These are phyloP conservation scores for Scytalopus superciliaris DNA, from an alignment of 2,113 vertebrate species.

Conservation along the genomic window DNA sequence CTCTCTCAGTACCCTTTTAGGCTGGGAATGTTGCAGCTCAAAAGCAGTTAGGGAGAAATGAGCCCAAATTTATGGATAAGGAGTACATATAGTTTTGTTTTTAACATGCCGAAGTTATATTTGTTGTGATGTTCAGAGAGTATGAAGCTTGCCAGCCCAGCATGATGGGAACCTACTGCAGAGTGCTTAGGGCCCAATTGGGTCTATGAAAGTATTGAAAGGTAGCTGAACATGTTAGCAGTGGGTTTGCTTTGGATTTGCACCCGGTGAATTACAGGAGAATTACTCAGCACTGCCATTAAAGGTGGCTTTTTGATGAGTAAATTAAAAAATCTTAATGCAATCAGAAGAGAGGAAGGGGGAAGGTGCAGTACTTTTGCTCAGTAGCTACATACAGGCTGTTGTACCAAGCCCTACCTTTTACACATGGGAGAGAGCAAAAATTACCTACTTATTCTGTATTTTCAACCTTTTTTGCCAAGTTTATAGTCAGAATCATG, in stretches of 20 bases:
- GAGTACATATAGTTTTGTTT: neutral
- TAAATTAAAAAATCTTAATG: neutral
- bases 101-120: neutral
- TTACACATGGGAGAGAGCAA: rapidly evolving
- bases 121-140: neutral
- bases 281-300: neutral
- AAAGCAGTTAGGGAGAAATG: neutral
- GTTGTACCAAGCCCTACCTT: neutral
- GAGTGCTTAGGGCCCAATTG: neutral
- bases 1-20: neutral
- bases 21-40: neutral
- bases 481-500: neutral
- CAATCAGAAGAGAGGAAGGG: neutral
- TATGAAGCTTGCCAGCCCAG: neutral
- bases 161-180: rapidly evolving
- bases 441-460: neutral
- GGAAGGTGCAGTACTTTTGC: neutral
- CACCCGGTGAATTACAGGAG: neutral
- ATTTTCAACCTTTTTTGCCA: neutral
- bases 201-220: neutral
- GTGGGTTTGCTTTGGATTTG: neutral
- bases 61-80: neutral
- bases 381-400: neutral
- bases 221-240: neutral
- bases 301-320: neutral